A percentile compares a stretch with the other conserved stretches of the same genome.
phyloP scores from a whole-genome alignment of 2,113 vertebrate genomes.

The Talpa occidentalis region DNA sequence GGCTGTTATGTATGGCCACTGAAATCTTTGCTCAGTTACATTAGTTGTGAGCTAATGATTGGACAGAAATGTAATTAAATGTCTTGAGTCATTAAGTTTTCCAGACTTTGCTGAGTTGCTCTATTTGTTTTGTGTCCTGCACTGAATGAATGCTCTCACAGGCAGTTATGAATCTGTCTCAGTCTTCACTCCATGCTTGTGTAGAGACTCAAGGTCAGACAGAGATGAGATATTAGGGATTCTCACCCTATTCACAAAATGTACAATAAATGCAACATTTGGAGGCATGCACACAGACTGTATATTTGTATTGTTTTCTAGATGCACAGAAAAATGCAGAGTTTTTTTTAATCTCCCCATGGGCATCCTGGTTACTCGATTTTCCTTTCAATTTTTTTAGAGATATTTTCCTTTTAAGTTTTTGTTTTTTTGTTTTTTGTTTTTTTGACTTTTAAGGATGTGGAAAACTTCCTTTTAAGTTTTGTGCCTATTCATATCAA shows the following conservation, averaged over 20 bases:
- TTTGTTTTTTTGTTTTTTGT: background rate
- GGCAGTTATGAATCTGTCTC: background rate
- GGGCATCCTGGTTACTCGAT: rapidly evolving
- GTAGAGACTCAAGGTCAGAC: background rate
- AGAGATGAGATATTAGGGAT: background rate
- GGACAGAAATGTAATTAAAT: background rate
- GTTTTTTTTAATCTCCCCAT: background rate
- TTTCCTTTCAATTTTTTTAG: background rate
- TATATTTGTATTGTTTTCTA: background rate
- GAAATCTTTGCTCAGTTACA: background rate
- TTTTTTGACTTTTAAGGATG: background rate
- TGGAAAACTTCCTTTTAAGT: no score
- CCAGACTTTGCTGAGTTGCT: background rate
- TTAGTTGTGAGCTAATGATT: background rate
- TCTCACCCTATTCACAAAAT: background rate
- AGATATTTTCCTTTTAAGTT: background rate
- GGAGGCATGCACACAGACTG: rapidly evolving
- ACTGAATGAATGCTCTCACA: background rate
- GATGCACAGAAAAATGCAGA: background rate
- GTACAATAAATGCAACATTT: background rate
- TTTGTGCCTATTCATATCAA: background rate
- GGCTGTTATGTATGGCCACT: rapidly evolving
- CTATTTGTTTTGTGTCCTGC: background rate
- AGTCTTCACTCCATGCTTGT: background rate
- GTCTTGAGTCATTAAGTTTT: background rate